Conservation (phyloP, 1,140 invertebrate species). For the Artemia franciscana region DNA sequence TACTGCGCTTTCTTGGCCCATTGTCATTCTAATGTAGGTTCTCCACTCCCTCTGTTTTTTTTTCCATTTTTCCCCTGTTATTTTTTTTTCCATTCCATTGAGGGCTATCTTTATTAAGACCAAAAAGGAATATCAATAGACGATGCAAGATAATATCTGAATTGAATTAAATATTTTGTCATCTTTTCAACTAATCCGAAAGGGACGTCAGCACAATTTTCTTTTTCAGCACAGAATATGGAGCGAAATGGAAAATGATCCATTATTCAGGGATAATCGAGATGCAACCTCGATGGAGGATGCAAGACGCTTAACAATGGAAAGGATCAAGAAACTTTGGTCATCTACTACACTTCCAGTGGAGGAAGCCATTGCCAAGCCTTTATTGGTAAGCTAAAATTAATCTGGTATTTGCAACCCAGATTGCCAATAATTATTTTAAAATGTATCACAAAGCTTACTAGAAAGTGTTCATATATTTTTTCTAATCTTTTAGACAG, state of each 20-base stretch:
- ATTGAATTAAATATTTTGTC: neutral
- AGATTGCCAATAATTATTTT: neutral
- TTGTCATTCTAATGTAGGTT: no score
- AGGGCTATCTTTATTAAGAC: neutral
- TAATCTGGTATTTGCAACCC: neutral
- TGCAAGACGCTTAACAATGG: neutral
- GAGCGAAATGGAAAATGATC: conserved; percentile 27
- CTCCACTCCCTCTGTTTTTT: no score
- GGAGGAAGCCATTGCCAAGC: neutral
- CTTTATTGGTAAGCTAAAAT: neutral
- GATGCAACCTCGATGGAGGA: neutral
- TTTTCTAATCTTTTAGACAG: neutral
- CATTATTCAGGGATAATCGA: conserved; percentile 21
- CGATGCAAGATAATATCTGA: neutral
- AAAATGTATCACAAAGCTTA: neutral
- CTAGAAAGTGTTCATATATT: neutral
- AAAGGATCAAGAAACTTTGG: neutral
- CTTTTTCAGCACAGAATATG: conserved; percentile 26
- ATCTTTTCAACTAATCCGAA: neutral
- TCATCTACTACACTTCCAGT: neutral
- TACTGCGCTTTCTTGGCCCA: no score
- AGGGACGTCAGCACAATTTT: conserved; percentile 1
- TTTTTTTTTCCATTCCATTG: no score
- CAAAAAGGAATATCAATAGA: neutral
- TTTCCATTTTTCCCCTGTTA: no score